phyloP scores from a whole-genome alignment of 2,888 invertebrate species.

The Loripinus fragilis region DNA sequence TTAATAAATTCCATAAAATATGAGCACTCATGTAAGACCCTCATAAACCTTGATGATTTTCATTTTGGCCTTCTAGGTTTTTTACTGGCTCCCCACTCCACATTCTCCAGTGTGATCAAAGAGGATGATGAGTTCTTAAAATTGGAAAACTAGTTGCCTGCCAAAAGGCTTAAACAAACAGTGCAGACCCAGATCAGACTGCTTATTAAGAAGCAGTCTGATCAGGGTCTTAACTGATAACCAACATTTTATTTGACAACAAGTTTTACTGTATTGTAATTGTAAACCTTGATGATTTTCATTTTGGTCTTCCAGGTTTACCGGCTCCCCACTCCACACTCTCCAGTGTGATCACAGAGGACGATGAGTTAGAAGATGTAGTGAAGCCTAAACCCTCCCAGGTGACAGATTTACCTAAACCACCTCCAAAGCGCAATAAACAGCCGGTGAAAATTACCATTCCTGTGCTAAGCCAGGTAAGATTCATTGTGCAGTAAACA shows the following conservation, averaged over 20 bases:
- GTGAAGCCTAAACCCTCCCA: constrained; percentile 76
- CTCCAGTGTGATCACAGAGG: constrained; percentile 50
- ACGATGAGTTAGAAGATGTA: constrained; percentile 77
- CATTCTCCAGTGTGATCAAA: constrained; percentile 32
- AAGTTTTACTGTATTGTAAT: too few species aligned
- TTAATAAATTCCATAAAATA: too few species aligned
- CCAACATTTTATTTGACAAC: too few species aligned
- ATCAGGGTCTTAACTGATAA: too few species aligned
- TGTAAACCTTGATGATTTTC: too few species aligned
- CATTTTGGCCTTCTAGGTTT: constrained; percentile 48
- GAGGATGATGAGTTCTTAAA: constrained; percentile 74
- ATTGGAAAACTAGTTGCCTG: too few species aligned
- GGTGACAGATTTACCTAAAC: constrained; percentile 70
- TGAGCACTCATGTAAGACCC: too few species aligned
- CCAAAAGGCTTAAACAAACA: too few species aligned
- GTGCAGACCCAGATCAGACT: too few species aligned
- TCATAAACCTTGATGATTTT: too few species aligned
- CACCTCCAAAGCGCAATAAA: constrained; percentile 65
- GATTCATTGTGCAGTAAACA: too few species aligned
- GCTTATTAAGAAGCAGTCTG: too few species aligned
- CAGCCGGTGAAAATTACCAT: constrained; percentile 73
- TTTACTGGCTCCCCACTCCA: constrained; percentile 64
- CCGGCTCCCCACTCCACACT: constrained; percentile 62
- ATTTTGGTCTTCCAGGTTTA: constrained; percentile 48
- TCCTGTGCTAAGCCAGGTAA: constrained; percentile 55